phyloP scores from a whole-genome alignment of 2,113 vertebrate species.

The Hippocampus comes region DNA sequence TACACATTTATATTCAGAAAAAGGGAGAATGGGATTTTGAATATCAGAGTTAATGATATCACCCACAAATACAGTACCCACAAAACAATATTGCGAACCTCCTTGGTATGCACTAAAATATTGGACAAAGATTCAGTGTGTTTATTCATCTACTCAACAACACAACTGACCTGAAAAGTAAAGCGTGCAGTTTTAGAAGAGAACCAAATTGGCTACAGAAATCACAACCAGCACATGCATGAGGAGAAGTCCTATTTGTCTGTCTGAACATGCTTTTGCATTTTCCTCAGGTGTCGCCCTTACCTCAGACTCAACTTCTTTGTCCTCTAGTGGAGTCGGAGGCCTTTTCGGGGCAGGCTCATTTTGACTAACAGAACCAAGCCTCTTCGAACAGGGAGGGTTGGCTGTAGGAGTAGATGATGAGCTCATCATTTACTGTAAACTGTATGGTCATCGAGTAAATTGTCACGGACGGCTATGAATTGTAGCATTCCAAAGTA shows the following conservation, averaged over 20 bases:
- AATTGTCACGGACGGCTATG: too few relatives aligned
- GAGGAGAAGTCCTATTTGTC: background rate
- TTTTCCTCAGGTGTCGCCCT: slow-evolving; percentile 17
- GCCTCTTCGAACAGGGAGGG: slow-evolving; percentile 76
- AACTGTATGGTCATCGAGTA: too few relatives aligned
- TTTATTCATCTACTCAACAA: slow-evolving; percentile 8
- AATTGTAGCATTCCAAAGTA: too few relatives aligned
- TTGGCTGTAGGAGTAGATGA: slow-evolving; percentile 62
- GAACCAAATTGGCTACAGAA: background rate
- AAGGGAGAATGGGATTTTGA: slow-evolving; percentile 31
- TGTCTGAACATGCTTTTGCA: background rate
- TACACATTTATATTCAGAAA: slow-evolving; percentile 18
- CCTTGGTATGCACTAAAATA: slow-evolving; percentile 1
- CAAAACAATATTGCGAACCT: slow-evolving; percentile 32
- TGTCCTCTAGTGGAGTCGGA: slow-evolving; percentile 50
- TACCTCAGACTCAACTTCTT: slow-evolving; percentile 61
- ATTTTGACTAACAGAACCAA: slow-evolving; percentile 49
- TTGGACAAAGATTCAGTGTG: background rate
- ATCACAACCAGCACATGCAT: background rate
- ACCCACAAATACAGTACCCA: slow-evolving; percentile 8
- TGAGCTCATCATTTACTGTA: background rate
- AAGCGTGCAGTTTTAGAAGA: slow-evolving; percentile 29
- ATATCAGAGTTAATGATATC: slow-evolving; percentile 21
- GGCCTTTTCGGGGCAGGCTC: slow-evolving; percentile 68
- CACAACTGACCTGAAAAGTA: background rate